Evolutionary conservation across 1,140 invertebrate species (phyloP).

Genomic region (Aphelinus atriplicis): DNA sequence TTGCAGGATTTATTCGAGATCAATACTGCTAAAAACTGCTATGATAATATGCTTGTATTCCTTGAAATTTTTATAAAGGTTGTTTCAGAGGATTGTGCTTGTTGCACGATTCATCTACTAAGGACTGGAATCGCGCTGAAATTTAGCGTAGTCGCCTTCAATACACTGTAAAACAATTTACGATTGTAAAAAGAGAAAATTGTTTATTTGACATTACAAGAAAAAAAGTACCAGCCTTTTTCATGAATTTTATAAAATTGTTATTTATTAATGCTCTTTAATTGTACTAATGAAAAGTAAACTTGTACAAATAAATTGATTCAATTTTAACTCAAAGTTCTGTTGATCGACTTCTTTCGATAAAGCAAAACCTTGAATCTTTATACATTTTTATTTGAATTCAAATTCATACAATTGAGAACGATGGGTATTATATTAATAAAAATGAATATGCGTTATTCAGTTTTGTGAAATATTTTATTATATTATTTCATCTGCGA

Average conservation of each 20-base stretch:
- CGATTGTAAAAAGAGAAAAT: constrained; percentile 13
- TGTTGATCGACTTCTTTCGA: constrained; percentile 10
- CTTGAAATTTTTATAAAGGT: neutral
- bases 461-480: constrained; percentile 41
- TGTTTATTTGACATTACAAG: neutral
- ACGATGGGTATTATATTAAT: constrained; percentile 5
- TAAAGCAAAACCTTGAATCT: constrained; percentile 14
- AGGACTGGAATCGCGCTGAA: constrained; percentile 5
- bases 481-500: constrained; percentile 39
- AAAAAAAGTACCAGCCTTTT: neutral
- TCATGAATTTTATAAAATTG: constrained; percentile 19
- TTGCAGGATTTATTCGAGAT: constrained; percentile 22
- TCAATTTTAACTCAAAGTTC: neutral
- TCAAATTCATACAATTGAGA: constrained; percentile 11
- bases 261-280: constrained; percentile 14
- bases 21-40: constrained; percentile 8
- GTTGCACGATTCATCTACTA: constrained; percentile 5
- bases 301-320: neutral
- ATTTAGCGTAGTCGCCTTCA: constrained; percentile 16
- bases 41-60: constrained; percentile 19
- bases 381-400: constrained; percentile 15
- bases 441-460: constrained; percentile 20
- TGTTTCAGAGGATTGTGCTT: constrained; percentile 5
- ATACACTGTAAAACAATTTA: neutral
- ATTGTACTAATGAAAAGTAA: neutral